Percentiles rank a stretch among this genome's conserved stretches.
Conservation (phyloP, 2,888 invertebrate species). For the Quadroppia sp. region DNA sequence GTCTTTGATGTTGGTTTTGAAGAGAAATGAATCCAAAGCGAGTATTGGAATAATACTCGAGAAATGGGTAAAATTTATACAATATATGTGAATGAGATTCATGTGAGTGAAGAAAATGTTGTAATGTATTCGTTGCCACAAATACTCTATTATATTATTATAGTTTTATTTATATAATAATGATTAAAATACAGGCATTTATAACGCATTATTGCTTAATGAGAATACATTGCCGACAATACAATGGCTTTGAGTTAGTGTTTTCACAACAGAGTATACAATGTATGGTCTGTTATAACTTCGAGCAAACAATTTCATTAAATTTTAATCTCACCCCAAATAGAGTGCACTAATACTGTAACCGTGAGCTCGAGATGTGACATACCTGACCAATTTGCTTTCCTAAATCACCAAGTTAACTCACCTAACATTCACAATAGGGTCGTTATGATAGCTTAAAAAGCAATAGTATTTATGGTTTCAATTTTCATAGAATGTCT, state of each 20-base stretch:
- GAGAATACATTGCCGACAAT: neutral
- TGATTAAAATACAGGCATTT: constrained; percentile 12
- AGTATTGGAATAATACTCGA: too few species aligned
- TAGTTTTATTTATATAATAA: constrained; percentile 12
- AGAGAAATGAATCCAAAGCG: too few species aligned
- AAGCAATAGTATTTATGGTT: neutral
- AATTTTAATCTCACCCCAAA: neutral
- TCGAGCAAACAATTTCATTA: constrained; percentile 26
- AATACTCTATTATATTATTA: neutral
- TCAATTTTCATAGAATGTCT: neutral
- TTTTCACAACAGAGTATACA: too few species aligned
- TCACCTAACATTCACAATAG: neutral
- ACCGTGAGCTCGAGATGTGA: neutral
- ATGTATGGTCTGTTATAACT: neutral
- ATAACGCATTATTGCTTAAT: constrained; percentile 16
- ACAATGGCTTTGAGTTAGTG: constrained; percentile 17
- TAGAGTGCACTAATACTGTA: neutral
- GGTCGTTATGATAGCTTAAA: neutral
- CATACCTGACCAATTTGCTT: constrained; percentile 15
- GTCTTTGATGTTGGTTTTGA: too few species aligned
- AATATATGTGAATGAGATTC: neutral
- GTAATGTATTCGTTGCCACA: neutral
- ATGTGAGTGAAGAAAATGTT: neutral
- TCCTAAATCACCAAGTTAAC: neutral
- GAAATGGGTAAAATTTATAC: too few species aligned